phyloP scores from a whole-genome alignment of 1,140 invertebrate genomes.

The Scylla paramamosain region DNA sequence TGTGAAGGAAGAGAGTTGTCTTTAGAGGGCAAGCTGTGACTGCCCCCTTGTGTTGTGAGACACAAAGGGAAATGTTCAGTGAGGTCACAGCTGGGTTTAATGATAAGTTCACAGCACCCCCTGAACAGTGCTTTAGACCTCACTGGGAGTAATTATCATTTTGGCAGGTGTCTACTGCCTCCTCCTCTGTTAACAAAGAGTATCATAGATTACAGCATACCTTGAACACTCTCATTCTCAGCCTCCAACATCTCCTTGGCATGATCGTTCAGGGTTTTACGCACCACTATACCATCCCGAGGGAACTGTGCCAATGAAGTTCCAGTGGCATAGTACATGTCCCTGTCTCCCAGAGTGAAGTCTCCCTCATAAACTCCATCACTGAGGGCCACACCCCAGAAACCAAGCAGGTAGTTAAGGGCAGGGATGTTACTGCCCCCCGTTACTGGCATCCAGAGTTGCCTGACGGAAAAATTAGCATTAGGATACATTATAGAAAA shows the following conservation, averaged over 20 bases:
- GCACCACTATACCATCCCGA: constrained; percentile 86
- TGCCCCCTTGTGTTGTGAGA: no score
- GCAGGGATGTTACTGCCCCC: constrained; percentile 97
- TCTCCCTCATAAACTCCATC: constrained; percentile 94
- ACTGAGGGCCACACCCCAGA: constrained; percentile 92
- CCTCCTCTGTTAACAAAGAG: no score
- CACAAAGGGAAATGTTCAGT: no score
- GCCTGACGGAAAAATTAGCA: constrained; percentile 93
- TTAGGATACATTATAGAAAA: constrained; percentile 88
- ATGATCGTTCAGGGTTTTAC: constrained; percentile 83
- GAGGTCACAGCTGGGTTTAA: no score
- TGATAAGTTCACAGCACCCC: no score
- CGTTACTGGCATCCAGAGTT: constrained; percentile 94
- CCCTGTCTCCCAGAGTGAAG: constrained; percentile 92
- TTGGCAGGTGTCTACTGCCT: no score
- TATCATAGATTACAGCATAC: constrained; percentile 26
- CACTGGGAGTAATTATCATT: no score
- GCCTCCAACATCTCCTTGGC: constrained; percentile 82
- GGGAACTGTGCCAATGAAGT: constrained; percentile 91
- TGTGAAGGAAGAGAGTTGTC: no score
- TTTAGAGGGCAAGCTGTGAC: no score
- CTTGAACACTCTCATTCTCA: constrained; percentile 80
- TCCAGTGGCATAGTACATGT: constrained; percentile 95
- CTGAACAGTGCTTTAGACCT: no score
- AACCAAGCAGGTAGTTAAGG: constrained; percentile 91